Evolutionary conservation across 2,797 vertebrate species (phyloP).

Genomic region (Emydoidea blandingii): DNA sequence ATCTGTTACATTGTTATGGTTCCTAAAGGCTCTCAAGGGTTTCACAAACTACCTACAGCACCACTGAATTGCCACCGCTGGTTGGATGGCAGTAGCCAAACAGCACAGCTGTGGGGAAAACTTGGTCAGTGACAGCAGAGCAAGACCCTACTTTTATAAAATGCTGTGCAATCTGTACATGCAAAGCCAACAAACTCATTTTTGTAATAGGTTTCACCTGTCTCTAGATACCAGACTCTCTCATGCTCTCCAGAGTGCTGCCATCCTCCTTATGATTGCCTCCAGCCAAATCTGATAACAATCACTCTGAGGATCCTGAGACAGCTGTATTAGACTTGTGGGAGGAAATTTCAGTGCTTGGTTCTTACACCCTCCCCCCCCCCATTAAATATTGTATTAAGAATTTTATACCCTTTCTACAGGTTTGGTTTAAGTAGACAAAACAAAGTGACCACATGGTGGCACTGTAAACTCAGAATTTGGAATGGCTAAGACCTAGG

Average conservation of each 20-base stretch:
- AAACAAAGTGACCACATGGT: not conserved
- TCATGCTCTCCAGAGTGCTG: not conserved
- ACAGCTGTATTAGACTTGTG: not conserved
- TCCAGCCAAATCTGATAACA: too few relatives aligned
- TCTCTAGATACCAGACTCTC: not conserved
- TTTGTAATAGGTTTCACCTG: not conserved
- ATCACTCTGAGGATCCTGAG: not conserved
- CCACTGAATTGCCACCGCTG: not conserved
- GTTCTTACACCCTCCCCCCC: not conserved
- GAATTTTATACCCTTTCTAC: not conserved
- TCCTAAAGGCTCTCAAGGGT: not conserved
- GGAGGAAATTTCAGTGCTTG: not conserved
- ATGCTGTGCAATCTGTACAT: not conserved
- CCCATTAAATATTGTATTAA: not conserved
- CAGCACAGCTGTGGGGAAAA: not conserved
- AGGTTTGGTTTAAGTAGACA: not conserved
- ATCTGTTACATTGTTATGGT: not conserved
- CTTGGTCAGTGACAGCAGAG: not conserved
- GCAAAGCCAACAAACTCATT: not conserved
- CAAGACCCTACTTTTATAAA: not conserved
- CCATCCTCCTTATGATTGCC: not conserved
- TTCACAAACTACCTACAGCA: not conserved
- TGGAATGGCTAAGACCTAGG: accelerated
- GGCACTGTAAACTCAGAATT: not conserved
- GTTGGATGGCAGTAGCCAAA: not conserved